Evolutionary conservation across 2,888 invertebrate species (phyloP).

Genomic region (Ectropis crepuscularia): DNA sequence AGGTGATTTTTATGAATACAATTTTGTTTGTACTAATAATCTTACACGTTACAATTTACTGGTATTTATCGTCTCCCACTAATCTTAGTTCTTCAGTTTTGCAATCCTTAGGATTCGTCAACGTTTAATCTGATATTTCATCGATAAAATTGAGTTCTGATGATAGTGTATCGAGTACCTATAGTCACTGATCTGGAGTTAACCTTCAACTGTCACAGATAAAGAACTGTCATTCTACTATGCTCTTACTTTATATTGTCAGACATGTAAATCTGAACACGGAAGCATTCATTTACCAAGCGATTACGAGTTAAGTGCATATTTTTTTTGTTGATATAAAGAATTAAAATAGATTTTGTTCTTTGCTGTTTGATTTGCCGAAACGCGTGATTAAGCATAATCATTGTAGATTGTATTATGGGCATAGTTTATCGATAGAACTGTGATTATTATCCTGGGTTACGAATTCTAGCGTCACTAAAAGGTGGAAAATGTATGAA

Average conservation of each 20-base stretch:
- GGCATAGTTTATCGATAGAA: background rate
- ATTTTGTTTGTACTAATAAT: background rate
- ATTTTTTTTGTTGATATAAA: slow-evolving; percentile 8
- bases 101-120: background rate
- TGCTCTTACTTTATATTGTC: slow-evolving; percentile 6
- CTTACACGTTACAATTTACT: too few species aligned
- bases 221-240: slow-evolving; percentile 14
- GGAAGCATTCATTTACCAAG: slow-evolving; percentile 16
- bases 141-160: slow-evolving; percentile 8
- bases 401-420: background rate
- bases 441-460: background rate
- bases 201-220: slow-evolving; percentile 19
- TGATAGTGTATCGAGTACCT: slow-evolving; percentile 8
- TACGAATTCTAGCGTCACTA: too few species aligned
- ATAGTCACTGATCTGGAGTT: slow-evolving; percentile 8
- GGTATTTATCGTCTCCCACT: too few species aligned
- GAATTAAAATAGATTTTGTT: slow-evolving; percentile 14
- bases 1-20: too few species aligned
- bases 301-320: slow-evolving; percentile 16
- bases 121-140: slow-evolving; percentile 1
- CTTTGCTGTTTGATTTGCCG: slow-evolving; percentile 1
- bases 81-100: background rate
- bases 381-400: background rate
- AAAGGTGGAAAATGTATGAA: too few species aligned
- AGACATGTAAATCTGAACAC: slow-evolving; percentile 17